These are phyloP conservation scores for Drosophila sulfurigaster DNA, from an alignment of 1,140 invertebrate species.

Conservation along the genomic window DNA sequence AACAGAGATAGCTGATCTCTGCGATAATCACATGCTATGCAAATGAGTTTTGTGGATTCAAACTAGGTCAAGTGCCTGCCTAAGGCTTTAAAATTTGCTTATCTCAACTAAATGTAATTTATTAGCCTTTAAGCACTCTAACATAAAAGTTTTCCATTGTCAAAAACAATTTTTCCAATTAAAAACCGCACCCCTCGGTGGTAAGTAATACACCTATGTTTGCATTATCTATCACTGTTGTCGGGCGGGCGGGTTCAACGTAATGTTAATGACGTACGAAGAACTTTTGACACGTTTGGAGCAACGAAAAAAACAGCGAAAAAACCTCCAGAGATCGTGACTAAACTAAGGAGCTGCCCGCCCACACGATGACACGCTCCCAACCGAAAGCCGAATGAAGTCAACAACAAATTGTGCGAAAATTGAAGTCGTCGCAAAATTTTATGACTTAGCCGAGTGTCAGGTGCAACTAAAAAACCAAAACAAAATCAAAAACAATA, in stretches of 20 bases:
- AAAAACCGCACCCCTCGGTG: constrained; percentile 26
- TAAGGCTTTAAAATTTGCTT: constrained; percentile 10
- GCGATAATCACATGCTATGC: constrained; percentile 1
- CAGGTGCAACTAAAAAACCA: constrained; percentile 35
- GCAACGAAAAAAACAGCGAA: constrained; percentile 33
- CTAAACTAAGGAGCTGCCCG: constrained; percentile 60
- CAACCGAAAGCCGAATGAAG: constrained; percentile 15
- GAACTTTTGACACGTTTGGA: constrained; percentile 49
- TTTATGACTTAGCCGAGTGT: constrained; percentile 58
- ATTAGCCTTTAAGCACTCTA: constrained; percentile 19
- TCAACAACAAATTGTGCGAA: constrained; percentile 24
- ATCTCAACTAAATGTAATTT: constrained; percentile 5
- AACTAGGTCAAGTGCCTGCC: constrained; percentile 31
- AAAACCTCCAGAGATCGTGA: constrained; percentile 64
- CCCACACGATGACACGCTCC: constrained; percentile 48
- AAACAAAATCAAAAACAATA: background rate
- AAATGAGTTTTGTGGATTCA: constrained; percentile 12
- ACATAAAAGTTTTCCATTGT: constrained; percentile 43
- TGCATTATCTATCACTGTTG: constrained; percentile 38
- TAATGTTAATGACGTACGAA: constrained; percentile 67
- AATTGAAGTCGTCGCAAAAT: constrained; percentile 62
- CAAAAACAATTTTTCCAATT: constrained; percentile 47
- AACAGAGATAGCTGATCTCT: constrained; percentile 6
- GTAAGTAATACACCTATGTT: constrained; percentile 51
- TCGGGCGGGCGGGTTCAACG: constrained; percentile 11